phyloP scores from a whole-genome alignment of 2,888 invertebrate species.

The Perizoma affinitatum region DNA sequence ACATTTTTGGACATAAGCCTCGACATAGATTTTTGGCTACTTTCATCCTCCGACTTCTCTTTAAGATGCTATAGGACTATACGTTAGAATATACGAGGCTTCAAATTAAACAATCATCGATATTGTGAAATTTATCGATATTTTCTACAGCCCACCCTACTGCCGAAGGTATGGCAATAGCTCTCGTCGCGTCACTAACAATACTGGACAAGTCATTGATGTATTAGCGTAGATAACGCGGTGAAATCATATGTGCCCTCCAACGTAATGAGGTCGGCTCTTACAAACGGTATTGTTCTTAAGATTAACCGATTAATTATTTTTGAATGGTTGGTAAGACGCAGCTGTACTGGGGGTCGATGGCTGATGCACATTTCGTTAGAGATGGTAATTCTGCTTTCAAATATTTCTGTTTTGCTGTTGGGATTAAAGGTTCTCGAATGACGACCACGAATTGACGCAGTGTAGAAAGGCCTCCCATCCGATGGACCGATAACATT shows the following conservation, averaged over 20 bases:
- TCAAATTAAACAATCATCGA: too few relatives aligned
- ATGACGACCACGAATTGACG: too few relatives aligned
- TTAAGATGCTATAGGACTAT: too few relatives aligned
- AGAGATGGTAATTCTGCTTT: slow-evolving; percentile 9
- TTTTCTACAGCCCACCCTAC: slow-evolving; percentile 25
- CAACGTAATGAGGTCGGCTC: slow-evolving; percentile 50
- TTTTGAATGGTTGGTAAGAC: slow-evolving; percentile 34
- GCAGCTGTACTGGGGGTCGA: slow-evolving; percentile 24
- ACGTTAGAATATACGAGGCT: too few relatives aligned
- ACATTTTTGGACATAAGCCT: too few relatives aligned
- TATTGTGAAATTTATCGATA: slow-evolving; percentile 25
- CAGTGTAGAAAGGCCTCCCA: too few relatives aligned
- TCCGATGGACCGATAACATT: too few relatives aligned
- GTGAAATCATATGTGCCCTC: slow-evolving; percentile 74
- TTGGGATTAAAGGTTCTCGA: too few relatives aligned
- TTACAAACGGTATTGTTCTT: slow-evolving; percentile 61
- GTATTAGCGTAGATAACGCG: slow-evolving; percentile 77
- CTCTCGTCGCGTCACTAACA: slow-evolving; percentile 71
- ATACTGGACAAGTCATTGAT: slow-evolving; percentile 80
- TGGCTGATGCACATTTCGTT: slow-evolving; percentile 15
- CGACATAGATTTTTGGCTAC: too few relatives aligned
- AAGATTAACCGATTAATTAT: slow-evolving; percentile 59
- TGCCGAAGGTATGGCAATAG: slow-evolving; percentile 51
- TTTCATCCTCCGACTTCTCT: too few relatives aligned
- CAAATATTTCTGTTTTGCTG: not conserved